phyloP scores from a whole-genome alignment of 35 echinoderm and acorn worm species.

The Lytechinus pictus region DNA sequence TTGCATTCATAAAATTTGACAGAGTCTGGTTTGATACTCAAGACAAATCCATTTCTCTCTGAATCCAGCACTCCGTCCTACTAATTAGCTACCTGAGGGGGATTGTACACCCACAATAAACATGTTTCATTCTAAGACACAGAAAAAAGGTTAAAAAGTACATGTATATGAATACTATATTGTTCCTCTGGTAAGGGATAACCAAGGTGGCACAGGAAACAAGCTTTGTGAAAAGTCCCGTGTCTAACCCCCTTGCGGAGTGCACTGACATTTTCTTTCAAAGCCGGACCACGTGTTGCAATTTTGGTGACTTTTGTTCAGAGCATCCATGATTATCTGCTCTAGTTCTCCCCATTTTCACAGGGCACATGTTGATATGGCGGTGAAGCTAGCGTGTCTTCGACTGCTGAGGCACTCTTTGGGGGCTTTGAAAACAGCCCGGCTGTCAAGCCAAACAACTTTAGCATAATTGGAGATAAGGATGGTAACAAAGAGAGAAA shows the following conservation, averaged over 20 bases:
- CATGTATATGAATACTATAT: background rate
- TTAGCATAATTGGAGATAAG: constrained; percentile 19
- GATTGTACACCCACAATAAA: background rate
- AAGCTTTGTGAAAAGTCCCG: background rate
- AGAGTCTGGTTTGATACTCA: background rate
- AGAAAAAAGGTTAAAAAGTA: background rate
- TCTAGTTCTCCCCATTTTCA: background rate
- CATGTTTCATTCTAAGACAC: background rate
- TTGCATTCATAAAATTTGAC: too few species aligned
- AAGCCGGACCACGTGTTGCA: background rate
- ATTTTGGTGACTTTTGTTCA: background rate
- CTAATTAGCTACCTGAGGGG: background rate
- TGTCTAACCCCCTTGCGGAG: background rate
- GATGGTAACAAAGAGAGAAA: background rate
- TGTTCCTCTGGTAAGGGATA: background rate
- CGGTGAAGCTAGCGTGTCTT: background rate
- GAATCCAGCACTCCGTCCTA: background rate
- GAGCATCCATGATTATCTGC: background rate
- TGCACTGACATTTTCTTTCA: background rate
- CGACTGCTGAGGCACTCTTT: background rate
- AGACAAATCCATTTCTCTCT: background rate
- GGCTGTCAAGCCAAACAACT: background rate
- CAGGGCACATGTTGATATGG: background rate
- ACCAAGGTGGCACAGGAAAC: background rate
- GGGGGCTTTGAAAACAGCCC: background rate